phyloP scores from a whole-genome alignment of 2,888 invertebrate species.

The Perdita meconis region DNA sequence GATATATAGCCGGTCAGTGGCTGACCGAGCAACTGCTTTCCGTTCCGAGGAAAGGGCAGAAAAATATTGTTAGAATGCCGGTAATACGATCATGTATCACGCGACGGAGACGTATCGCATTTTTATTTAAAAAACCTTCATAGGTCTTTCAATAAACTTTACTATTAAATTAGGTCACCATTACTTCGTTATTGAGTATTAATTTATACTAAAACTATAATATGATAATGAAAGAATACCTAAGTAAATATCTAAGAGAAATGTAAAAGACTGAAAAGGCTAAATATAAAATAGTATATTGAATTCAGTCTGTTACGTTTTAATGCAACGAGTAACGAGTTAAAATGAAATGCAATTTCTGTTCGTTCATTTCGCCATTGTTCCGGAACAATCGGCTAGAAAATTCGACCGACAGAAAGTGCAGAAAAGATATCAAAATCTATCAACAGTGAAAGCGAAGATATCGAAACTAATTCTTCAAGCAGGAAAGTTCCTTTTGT shows the following conservation, averaged over 20 bases:
- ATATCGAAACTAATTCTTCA: slow-evolving; percentile 16
- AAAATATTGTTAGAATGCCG: slow-evolving; percentile 60
- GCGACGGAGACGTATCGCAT: slow-evolving; percentile 42
- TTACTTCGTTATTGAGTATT: too few species aligned
- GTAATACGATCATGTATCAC: slow-evolving; percentile 64
- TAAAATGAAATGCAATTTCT: too few species aligned
- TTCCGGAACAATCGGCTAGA: too few species aligned
- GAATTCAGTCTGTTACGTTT: too few species aligned
- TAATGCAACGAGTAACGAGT: too few species aligned
- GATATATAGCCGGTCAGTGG: slow-evolving; percentile 52
- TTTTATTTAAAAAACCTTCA: slow-evolving; percentile 51
- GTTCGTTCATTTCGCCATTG: too few species aligned
- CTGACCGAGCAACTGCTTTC: slow-evolving; percentile 59
- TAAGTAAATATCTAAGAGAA: too few species aligned
- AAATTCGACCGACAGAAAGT: not conserved
- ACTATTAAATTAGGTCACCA: not conserved
- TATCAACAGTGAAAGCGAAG: not conserved
- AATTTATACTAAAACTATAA: too few species aligned
- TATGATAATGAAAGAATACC: too few species aligned
- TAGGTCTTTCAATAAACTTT: slow-evolving; percentile 40
- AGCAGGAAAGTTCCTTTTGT: slow-evolving; percentile 31
- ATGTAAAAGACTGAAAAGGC: too few species aligned
- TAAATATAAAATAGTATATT: too few species aligned
- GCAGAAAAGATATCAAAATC: not conserved
- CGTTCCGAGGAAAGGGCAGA: slow-evolving; percentile 34